A percentile compares a stretch with the other conserved stretches of the same genome.
These are phyloP conservation scores for Labeo calbasu DNA, from an alignment of 2,797 vertebrate species.

Conservation along the genomic window DNA sequence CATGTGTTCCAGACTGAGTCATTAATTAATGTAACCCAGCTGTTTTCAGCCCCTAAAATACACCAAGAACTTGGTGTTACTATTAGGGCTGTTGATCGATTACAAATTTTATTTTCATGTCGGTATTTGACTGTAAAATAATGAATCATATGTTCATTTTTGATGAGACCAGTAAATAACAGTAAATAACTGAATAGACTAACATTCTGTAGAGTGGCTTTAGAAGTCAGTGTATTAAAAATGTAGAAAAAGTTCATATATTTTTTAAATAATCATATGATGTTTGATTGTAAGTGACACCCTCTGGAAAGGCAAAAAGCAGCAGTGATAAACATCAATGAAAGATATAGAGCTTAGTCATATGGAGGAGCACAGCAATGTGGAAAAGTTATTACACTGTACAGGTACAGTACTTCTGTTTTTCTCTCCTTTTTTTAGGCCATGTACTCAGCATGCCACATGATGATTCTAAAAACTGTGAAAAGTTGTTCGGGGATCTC, in stretches of 20 bases:
- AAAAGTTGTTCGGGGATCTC: conserved; percentile 86
- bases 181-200: background rate
- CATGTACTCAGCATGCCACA: conserved; percentile 97
- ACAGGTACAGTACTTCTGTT: conserved; percentile 9
- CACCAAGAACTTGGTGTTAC: background rate
- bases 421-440: conserved; percentile 73
- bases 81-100: background rate
- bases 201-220: background rate
- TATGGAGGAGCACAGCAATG: conserved; percentile 3
- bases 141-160: background rate
- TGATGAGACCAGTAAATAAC: background rate
- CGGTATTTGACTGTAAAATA: background rate
- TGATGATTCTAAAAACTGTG: conserved; percentile 91
- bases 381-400: conserved; percentile 10
- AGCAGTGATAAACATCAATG: background rate
- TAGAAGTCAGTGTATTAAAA: background rate
- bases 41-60: conserved; percentile 41
- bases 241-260: background rate
- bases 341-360: background rate
- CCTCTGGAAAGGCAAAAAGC: background rate
- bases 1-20: conserved; percentile 53
- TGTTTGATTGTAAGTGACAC: background rate
- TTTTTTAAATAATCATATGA: too few species aligned
- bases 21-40: conserved; percentile 56
- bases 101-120: background rate